Base-by-base conservation (phyloP, 1,140 invertebrate genomes). In the Elymnias hypermnestra region DNA sequence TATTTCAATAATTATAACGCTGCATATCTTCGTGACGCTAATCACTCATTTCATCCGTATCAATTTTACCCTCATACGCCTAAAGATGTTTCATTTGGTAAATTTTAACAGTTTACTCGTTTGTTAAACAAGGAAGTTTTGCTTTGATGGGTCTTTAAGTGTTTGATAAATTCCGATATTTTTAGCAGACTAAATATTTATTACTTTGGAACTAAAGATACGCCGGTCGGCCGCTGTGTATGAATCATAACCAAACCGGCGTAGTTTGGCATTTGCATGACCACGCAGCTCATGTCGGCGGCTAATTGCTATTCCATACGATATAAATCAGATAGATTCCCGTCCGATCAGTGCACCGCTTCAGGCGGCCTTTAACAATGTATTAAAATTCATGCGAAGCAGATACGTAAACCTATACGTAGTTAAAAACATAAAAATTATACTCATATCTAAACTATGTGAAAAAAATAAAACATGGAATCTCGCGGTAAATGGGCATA, bases 231-330 rank as follows among this genome's bases (percentile, higher is more conserved):
- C 38, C 21, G 38, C 35, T 2, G 28, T 55, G 64, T 57, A 65
- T 79, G 72, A 76, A 61, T 75, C 72, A 72, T 63, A 57, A 53
- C 50, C 53, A 25, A 48, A 42, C 47, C 23, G 55, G 46, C 40
- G 52, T 53, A 48, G 68, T 72, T 63, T 64, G 65, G 61, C 68
- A 71, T 72, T 74, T 72, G 61, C 72, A 74, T 69, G 63, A 61
- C 50, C 54, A 61, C 50, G 63, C 49, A 40, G 37, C 42, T 48
- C 28, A 50, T 53, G 48, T 56, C 29, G 50, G 52, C 49, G 50
- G 58, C 64, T 79, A 77, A 75, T 75, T 77, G 73, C 61, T 70
- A 68, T 72, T 72, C 66, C 56, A 62, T 63, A 60, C 48, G 59
- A 68, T 68, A 70, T 75, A 70, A 72, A 82, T 73, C 57, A 67